Base-by-base conservation (phyloP, 92 coral and sea anemone genomes). In the Porites cylindrica region DNA sequence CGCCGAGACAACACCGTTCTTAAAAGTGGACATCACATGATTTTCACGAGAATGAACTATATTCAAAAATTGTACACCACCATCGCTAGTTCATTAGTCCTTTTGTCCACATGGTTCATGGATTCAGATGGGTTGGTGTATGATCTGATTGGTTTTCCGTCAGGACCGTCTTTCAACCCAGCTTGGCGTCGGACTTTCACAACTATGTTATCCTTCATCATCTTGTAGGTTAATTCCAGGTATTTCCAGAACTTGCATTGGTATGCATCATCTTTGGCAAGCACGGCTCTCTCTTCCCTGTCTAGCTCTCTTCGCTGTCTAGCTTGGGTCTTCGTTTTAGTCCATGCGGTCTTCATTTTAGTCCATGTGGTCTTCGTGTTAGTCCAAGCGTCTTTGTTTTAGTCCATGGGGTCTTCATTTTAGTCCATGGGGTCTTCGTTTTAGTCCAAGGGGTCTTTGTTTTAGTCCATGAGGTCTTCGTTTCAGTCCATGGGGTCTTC, bases 71-170 rank as follows among this genome's bases (percentile, higher is more conserved):
- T 26, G 32, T 26, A 26, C 32, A 26, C 32, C 32, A 26, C 32
- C 32, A 26, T 26, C 32, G 32, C 32, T 26, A 26, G 32, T 26
- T 26, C 32, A 26, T 26, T 26, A 26, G 32, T 26, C 32, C 32
- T 26, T 26, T 26, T 26, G 32, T 26, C 32, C 32, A 26, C 32
- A 69, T 90, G 79, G 76, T 90, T 90, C 85, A 90, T 79, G 26
- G 85, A 76, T 59, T 85, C 90, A 0, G 91, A 88, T 47, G 32
- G 70, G 66, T 90, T 78, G 3, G 91, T 90, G 78, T 90, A 90
- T 43, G 79, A 79, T 23, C 90, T 13, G 13, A 56, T 13, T n/a
- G 90, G 90, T 24, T 90, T 90, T 52, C 90, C 90, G 3, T 78
- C 29, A 19, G 61, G 21, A 52, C 47, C 83, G 62, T 70, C 52